Base-by-base conservation (phyloP, 2,113 vertebrate genomes). In the Rhea americana region DNA sequence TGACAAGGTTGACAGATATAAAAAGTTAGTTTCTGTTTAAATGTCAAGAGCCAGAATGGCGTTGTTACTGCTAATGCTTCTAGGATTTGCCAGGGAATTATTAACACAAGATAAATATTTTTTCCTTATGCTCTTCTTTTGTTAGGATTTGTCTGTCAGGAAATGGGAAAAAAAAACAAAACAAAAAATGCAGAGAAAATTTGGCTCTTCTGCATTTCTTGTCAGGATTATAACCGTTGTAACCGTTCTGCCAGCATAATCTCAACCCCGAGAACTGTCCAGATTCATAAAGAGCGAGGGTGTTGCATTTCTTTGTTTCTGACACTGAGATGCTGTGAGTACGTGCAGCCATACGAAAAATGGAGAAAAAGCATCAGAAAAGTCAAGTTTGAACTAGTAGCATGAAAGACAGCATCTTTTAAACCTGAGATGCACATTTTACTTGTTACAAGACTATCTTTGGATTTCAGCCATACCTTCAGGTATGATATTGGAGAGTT, bases 61-160 rank as follows among this genome's bases (percentile, higher is more conserved):
- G 85, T 65, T 87, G 51, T 56, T 76, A 51, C 26, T 95, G 16
- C 21, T 62, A 47, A 14, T 43, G 16, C 65, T 94, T 82, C 62
- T 68, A 61, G 61, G 37, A 72, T 89, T 87, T 83, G 17, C 21
- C 72, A 55, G 30, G 53, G 45, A 89, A 85, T 77, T 92, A 62
- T 39, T 67, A 77, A 66, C 5, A 62, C 7, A 56, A 90, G 13
- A 73, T 58, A 89, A 93, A 74, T 74, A 92, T 85, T 95, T 94
- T 39, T 75, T 95, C n/a, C 41, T 74, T 12, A 2, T n/a, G 26
- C 48, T 10, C 9, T 65, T 77, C 65, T 82, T 79, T 65, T 9
- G 35, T 28, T 47, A 51, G 18, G 18, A 32, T 80, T 92, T 87
- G 7, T 67, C 41, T 71, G 32, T 37, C 79, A 74, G 28, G 28